Base-by-base conservation (phyloP, 2,797 vertebrate genomes). In the Chanos chanos region DNA sequence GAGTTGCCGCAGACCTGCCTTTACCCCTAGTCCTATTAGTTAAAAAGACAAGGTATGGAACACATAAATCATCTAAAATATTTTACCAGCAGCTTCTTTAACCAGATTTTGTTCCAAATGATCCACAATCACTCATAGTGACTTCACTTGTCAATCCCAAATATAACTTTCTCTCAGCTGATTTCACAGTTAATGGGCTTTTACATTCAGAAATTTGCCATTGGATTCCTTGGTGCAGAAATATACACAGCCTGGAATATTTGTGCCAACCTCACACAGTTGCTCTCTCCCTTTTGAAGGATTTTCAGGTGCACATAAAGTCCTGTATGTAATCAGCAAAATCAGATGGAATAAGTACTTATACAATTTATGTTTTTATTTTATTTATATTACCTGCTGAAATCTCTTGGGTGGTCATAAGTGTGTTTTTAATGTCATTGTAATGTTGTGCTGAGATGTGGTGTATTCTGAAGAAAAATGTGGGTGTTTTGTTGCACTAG, bases 401-500 rank as follows among this genome's bases (percentile, higher is more conserved):
- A n/a, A 51, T 5, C 44, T 4, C 59, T 27, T 18, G 10, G 22
- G n/a, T 31, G 10, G 64, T 52, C 10, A 61, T 28, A 53, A 21
- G 12, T 34, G 7, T 10, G 10, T 34, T 28, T 21, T 62, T 66
- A 28, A 44, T 37, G 13, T 30, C 25, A 66, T 43, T 53, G 40
- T 44, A 33, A 24, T 5, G 22, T 22, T 19, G 24, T 15, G 7
- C 43, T 37, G 37, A 61, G 21, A 34, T 31, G 41, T 39, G 48
- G 36, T 33, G 64, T 66, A 59, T 56, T 68, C n/a, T 18, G 40
- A n/a, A 58, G 43, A 28, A 50, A 57, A 66, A 55, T 61, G 43
- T 66, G 53, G 61, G 48, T 52, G 34, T 64, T 59, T 54, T 39
- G 56, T 61, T 69, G 45, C 34, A 61, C 25, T 54, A 61, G 25